Evolutionary conservation across 2,888 invertebrate genomes (phyloP).

Genomic region (Beris morrisii): DNA sequence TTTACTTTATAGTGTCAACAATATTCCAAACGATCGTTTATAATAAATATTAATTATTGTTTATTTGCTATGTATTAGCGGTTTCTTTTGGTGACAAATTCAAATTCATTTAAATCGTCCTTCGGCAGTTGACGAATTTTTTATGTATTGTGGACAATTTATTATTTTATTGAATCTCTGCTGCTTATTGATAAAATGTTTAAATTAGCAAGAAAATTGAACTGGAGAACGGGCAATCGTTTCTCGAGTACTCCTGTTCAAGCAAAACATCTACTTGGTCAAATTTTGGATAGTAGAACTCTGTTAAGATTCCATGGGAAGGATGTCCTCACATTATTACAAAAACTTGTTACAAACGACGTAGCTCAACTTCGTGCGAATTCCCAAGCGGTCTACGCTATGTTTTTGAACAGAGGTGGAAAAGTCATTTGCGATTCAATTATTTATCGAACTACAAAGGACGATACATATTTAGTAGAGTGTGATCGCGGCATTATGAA

Average conservation of each 20-base stretch:
- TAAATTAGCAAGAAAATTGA: too few relatives aligned
- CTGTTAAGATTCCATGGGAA: constrained; percentile 49
- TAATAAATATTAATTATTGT: too few relatives aligned
- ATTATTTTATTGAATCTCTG: too few relatives aligned
- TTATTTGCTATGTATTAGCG: too few relatives aligned
- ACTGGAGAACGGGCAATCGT: too few relatives aligned
- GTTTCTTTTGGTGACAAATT: too few relatives aligned
- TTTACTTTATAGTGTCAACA: too few relatives aligned
- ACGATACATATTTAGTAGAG: constrained; percentile 70
- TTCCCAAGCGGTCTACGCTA: constrained; percentile 70
- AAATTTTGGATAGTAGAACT: constrained; percentile 46
- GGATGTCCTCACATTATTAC: constrained; percentile 66
- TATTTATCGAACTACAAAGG: constrained; percentile 63
- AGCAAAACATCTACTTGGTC: constrained; percentile 39
- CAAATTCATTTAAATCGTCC: too few relatives aligned
- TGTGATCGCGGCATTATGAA: constrained; percentile 67
- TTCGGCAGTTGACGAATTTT: too few relatives aligned
- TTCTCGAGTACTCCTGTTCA: not conserved
- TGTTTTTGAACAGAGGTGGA: constrained; percentile 84
- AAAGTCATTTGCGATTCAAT: constrained; percentile 79
- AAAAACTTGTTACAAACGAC: constrained; percentile 96
- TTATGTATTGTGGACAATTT: too few relatives aligned
- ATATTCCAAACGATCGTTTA: too few relatives aligned
- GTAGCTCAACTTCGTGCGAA: constrained; percentile 70
- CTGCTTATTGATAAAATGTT: too few relatives aligned